These are phyloP conservation scores for Xylophagus ater DNA, from an alignment of 2,888 invertebrate genomes.

Conservation along the genomic window DNA sequence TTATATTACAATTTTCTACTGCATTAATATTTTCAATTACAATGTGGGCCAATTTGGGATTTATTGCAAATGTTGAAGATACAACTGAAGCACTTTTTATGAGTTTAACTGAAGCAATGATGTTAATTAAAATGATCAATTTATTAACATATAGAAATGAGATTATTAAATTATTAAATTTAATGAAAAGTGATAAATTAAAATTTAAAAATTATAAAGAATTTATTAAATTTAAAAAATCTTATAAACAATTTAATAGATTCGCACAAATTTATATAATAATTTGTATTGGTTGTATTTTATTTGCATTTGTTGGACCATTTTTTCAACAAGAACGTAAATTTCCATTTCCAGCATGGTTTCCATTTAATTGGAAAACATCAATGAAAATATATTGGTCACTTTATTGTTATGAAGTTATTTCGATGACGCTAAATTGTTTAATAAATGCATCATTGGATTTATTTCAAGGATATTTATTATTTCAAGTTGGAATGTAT, in stretches of 20 bases:
- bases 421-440: slow-evolving; percentile 23
- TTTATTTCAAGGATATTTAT: slow-evolving; percentile 25
- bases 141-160: neutral
- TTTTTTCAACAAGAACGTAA: slow-evolving; percentile 21
- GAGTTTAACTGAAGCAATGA: slow-evolving; percentile 2
- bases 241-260: neutral
- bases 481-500: slow-evolving; percentile 26
- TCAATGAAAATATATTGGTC: slow-evolving; percentile 19
- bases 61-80: neutral
- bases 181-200: neutral
- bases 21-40: no score
- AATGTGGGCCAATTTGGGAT: slow-evolving; percentile 1
- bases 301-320: no score
- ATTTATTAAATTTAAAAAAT: neutral
- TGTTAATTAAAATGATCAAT: neutral
- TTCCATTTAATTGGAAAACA: slow-evolving; percentile 28
- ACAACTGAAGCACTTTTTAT: slow-evolving; percentile 4
- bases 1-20: no score
- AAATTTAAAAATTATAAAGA: neutral
- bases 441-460: slow-evolving; percentile 25
- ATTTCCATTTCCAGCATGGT: slow-evolving; percentile 27
- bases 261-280: no score
- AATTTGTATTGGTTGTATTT: no score
- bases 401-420: slow-evolving; percentile 25
- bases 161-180: neutral